Base-by-base conservation (phyloP, 1,140 invertebrate species). In the Apis dorsata region DNA sequence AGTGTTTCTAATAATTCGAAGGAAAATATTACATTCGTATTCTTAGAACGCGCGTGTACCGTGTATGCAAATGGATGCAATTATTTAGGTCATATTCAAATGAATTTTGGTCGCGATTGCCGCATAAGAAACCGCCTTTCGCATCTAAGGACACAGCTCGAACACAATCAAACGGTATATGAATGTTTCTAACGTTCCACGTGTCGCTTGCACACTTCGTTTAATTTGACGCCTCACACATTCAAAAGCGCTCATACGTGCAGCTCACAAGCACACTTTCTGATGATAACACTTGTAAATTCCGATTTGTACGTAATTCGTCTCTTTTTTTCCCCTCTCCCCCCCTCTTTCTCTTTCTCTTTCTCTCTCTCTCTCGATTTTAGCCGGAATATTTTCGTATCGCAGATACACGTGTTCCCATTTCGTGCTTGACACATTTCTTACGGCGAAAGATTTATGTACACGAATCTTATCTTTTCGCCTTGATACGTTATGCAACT, bases 141-240 rank as follows among this genome's bases (percentile, higher is more conserved):
- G 79, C 70, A 77, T 74, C 84, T 82, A 53, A 66, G 60, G 28
- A 34, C 66, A 12, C 74, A 68, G 81, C 69, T 79, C 75, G 81
- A 71, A 62, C 9, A 66, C 60, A 57, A 55, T 15, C 79, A 12
- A 85, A 88, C 78, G 60, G 78, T 79, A 71, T 17, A 68, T n/a
- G 59, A 69, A 76, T 79, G 59, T 59, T 83, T 74, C 79, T 85
- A 88, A 85, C 57, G 86, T 63, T 85, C 83, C 86, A 88, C 83
- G 86, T 88, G 83, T 79, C 86, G 57, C 66, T 57, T 79, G 76
- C 75, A 88, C 55, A 81, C 73, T 68, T n/a, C 28, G 21, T 9
- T 66, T 62, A 74, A 88, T 80, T 73, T 34, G 15, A 17, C 73
- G 76, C 73, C 34, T 63, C 65, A 59, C 34, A 66, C 76, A 9